These are phyloP conservation scores for Chironomus striatipennis DNA, from an alignment of 1,140 invertebrate species.

Conservation along the genomic window DNA sequence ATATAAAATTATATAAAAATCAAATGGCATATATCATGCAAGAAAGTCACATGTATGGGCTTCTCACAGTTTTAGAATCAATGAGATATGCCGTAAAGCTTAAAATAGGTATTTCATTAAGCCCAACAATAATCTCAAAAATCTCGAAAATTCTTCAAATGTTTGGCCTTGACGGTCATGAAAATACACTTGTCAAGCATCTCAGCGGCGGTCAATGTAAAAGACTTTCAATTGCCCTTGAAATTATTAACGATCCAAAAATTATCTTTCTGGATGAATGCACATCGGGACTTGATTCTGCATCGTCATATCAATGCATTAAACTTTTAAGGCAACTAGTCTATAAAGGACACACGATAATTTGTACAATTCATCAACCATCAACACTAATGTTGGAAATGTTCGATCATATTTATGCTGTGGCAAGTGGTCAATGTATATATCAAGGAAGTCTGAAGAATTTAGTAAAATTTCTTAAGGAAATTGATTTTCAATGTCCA, in stretches of 20 bases:
- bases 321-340: constrained; percentile 71
- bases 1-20: constrained; percentile 65
- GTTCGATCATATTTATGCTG: constrained; percentile 81
- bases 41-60: constrained; percentile 72
- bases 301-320: constrained; percentile 82
- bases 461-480: constrained; percentile 66
- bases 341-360: constrained; percentile 77
- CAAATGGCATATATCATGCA: constrained; percentile 85
- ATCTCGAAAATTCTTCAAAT: not conserved
- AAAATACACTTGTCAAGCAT: constrained; percentile 53
- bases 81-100: constrained; percentile 81
- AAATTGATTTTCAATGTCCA: constrained; percentile 66
- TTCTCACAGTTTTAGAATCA: constrained; percentile 76
- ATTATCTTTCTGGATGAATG: constrained; percentile 90
- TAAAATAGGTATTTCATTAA: constrained; percentile 63
- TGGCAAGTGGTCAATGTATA: constrained; percentile 72
- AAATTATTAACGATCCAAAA: constrained; percentile 77
- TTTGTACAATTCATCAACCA: constrained; percentile 91
- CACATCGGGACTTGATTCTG: constrained; percentile 87
- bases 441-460: constrained; percentile 67
- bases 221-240: constrained; percentile 75
- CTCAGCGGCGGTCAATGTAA: constrained; percentile 85
- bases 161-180: no score
- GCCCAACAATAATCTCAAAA: constrained; percentile 48
- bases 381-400: constrained; percentile 77